Evolutionary conservation across 1,140 invertebrate genomes (phyloP), one percentile per base, ranked within the genome.

Genomic region (Theocolax elegans): DNA sequence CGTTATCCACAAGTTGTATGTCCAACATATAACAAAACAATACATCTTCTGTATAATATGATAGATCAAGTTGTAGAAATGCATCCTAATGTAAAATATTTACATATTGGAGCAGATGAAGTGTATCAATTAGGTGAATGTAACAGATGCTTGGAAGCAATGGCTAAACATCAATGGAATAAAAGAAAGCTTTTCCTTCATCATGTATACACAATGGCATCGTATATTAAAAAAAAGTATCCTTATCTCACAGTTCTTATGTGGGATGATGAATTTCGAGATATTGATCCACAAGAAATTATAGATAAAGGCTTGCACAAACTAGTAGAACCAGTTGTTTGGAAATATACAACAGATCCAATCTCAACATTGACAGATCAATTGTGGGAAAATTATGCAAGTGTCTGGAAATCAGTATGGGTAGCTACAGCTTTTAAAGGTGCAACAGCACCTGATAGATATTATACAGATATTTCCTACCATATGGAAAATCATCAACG

Each of bases 261-360:
- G 80, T 98, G 97, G 97, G 96, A 98, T 77, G 97, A 99, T 81
- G 97, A 98, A 91, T 85, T 98, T 29, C 83, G 95, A 9, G 88
- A 91, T 51, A 90, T 96, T 49, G 87, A 89, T 1, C 81, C 89
- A 17, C 83, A 87, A 48, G 87, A 88, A 67, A 89, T 93, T 79
- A 81, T 89, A 71, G 87, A 88, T 31, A 92, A 88, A 74, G 88
- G 89, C 13, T 81, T 94, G 13, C 88, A 91, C 4, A 85, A 87
- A 17, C 83, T 92, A 19, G 89, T 96, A 0, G 92, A 96, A 79
- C 93, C 92, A 0, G 95, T 97, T 85, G 89, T 95, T 12, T 95
- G 94, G 94, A 90, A 89, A 51, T 91, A 90, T 68, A 87, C 88
- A 0, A 87, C 87, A 49, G 86, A 74, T 91, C 91, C 83, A 87